These are phyloP conservation scores for Anhinga anhinga DNA, from an alignment of 2,113 vertebrate species.

Conservation along the genomic window DNA sequence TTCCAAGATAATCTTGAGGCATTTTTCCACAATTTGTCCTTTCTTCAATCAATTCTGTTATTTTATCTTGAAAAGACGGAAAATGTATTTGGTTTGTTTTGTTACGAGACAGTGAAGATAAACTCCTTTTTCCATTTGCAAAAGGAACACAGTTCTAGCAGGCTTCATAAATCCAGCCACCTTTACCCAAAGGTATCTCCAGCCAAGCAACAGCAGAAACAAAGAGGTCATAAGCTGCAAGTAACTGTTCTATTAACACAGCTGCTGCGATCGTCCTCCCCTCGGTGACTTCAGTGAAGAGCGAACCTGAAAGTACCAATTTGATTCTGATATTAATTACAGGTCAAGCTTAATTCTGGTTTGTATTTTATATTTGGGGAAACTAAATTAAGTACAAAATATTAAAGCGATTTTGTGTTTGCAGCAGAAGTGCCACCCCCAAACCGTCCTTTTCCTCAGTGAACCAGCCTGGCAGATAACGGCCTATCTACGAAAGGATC, in stretches of 20 bases:
- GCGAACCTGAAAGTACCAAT: not conserved
- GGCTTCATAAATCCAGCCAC: not conserved
- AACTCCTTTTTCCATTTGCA: not conserved
- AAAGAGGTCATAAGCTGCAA: not conserved
- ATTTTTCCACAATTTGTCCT: not conserved
- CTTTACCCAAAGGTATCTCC: not conserved
- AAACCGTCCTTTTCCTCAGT: not conserved
- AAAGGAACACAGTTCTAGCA: not conserved
- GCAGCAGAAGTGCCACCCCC: not conserved
- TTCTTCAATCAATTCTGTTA: not conserved
- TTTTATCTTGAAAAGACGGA: not conserved
- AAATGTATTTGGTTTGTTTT: not conserved
- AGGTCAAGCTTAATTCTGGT: not conserved
- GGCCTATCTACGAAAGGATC: fast-evolving
- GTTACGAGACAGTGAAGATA: not conserved
- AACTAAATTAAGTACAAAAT: not conserved
- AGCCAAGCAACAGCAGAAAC: not conserved
- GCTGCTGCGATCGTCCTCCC: fast-evolving
- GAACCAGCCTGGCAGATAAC: not conserved
- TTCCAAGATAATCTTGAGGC: not conserved
- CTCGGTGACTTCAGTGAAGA: not conserved
- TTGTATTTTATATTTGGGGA: not conserved
- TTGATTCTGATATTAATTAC: not conserved
- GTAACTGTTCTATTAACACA: not conserved
- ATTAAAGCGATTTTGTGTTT: not conserved